Percentiles rank a stretch among this genome's conserved stretches.
phyloP scores from a whole-genome alignment of 1,140 invertebrate genomes.

The Bactericera cockerelli region DNA sequence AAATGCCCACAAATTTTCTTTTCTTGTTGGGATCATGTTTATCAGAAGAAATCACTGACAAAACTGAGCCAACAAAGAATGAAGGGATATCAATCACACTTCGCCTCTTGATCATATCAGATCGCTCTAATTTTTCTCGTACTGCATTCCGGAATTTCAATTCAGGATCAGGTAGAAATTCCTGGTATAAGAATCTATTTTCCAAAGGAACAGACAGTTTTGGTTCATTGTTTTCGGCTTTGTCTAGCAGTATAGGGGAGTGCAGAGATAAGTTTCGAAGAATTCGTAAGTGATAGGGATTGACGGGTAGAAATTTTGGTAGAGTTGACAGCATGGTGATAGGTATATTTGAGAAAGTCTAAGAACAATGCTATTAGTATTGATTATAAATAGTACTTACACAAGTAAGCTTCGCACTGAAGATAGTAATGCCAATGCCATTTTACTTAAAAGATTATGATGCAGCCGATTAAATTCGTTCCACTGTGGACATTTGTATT shows the following conservation, averaged over 20 bases:
- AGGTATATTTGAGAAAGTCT: neutral
- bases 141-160: conserved; percentile 58
- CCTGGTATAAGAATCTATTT: conserved; percentile 71
- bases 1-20: conserved; percentile 91
- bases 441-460: no score
- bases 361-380: neutral
- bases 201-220: conserved; percentile 28
- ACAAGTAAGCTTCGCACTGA: neutral
- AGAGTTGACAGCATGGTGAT: neutral
- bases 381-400: neutral
- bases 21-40: conserved; percentile 67
- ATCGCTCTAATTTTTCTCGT: conserved; percentile 74
- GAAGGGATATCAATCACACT: conserved; percentile 77
- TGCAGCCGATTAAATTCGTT: no score
- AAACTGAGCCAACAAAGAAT: conserved; percentile 89
- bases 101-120: conserved; percentile 82
- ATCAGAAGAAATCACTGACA: conserved; percentile 85
- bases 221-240: neutral
- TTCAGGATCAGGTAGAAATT: conserved; percentile 84
- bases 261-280: neutral
- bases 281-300: neutral
- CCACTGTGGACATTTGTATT: no score
- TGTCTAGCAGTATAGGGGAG: neutral
- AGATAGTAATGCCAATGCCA: neutral
- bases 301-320: neutral